phyloP scores from a whole-genome alignment of 2,797 vertebrate genomes.

The Danio aesculapii region DNA sequence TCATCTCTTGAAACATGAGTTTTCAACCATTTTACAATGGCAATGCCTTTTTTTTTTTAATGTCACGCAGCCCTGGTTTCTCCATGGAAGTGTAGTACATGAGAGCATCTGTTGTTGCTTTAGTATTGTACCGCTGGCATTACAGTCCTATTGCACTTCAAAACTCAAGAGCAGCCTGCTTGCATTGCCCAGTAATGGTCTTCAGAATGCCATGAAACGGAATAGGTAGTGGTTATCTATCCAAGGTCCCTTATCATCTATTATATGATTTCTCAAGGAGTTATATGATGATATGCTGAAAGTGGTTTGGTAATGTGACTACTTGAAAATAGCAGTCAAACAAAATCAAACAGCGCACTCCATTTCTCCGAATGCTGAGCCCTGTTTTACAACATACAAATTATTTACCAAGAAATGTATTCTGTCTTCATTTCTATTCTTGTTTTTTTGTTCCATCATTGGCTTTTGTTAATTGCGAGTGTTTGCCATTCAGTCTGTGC shows the following conservation, averaged over 20 bases:
- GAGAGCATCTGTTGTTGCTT: background rate
- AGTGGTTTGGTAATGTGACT: background rate
- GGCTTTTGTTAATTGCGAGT: constrained; percentile 14
- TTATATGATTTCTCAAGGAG: background rate
- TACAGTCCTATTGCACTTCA: background rate
- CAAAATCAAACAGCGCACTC: too few species aligned
- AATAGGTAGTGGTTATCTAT: background rate
- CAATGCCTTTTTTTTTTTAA: too few species aligned
- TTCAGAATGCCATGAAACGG: background rate
- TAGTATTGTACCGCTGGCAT: background rate
- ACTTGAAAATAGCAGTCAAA: too few species aligned
- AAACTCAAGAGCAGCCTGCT: constrained; percentile 18
- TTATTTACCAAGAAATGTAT: background rate
- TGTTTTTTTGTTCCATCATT: constrained; percentile 10
- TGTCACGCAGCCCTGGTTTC: background rate
- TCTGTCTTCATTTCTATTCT: background rate
- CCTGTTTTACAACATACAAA: background rate
- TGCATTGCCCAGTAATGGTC: background rate
- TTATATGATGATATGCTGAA: background rate
- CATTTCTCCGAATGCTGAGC: too few species aligned
- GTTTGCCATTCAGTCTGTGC: constrained; percentile 30
- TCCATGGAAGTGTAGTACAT: background rate
- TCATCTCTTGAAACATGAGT: too few species aligned
- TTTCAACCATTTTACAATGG: too few species aligned
- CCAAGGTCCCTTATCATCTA: background rate